Conservation (phyloP, 2,113 vertebrate genomes). For the Chlamydotis undulata region DNA sequence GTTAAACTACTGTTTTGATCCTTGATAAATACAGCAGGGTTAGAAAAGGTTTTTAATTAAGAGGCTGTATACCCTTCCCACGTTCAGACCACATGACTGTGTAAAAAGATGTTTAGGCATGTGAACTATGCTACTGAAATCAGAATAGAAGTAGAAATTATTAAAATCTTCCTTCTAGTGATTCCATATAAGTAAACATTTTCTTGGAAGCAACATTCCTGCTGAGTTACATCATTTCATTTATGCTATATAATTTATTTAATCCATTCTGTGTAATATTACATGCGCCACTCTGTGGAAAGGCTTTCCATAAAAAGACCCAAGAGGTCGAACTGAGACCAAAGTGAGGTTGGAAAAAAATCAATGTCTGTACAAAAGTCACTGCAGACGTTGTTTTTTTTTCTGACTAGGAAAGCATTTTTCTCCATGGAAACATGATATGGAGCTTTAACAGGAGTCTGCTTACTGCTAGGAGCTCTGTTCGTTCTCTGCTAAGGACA, state of each 20-base stretch:
- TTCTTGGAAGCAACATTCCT: constrained; percentile 32
- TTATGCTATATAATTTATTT: constrained; percentile 33
- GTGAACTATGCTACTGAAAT: constrained; percentile 12
- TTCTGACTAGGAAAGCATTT: constrained; percentile 45
- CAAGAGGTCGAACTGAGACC: background rate
- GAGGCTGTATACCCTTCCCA: background rate
- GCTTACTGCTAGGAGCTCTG: constrained; percentile 15
- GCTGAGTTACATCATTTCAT: background rate
- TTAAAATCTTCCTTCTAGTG: background rate
- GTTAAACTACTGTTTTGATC: background rate
- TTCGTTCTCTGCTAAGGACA: constrained; percentile 14
- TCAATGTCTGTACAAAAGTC: background rate
- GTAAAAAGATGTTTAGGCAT: background rate
- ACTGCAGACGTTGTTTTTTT: background rate
- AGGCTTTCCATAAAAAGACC: constrained; percentile 1
- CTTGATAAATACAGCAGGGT: background rate
- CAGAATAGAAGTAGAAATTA: constrained; percentile 45
- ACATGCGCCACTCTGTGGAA: background rate
- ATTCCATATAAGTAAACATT: constrained; percentile 59
- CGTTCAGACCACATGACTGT: background rate
- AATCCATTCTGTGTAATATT: background rate
- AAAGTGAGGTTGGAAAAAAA: constrained; percentile 21
- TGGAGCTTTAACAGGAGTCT: constrained; percentile 20
- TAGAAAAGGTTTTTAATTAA: constrained; percentile 3
- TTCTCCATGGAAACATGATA: constrained; percentile 43